phyloP scores from a whole-genome alignment of 2,113 vertebrate species.

The Malurus melanocephalus region DNA sequence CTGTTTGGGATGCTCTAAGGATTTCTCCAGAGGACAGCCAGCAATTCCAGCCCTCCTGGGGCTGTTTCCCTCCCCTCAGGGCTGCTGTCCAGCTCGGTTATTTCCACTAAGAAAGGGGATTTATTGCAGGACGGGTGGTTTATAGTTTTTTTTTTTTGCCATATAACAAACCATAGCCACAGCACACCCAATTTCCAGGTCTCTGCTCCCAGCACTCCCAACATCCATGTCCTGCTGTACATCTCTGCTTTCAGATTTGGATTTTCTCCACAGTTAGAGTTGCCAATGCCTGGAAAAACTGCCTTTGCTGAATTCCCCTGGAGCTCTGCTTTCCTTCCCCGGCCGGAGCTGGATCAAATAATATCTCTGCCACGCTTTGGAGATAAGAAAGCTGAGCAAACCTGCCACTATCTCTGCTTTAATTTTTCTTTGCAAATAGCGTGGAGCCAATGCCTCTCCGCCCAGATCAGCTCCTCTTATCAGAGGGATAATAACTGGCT shows the following conservation, averaged over 20 bases:
- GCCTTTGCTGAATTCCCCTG: not conserved
- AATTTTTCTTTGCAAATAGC: constrained; percentile 43
- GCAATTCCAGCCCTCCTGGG: not conserved
- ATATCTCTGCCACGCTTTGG: not conserved
- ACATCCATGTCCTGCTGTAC: accelerated
- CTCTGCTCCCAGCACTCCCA: not conserved
- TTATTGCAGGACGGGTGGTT: accelerated
- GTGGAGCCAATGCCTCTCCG: not conserved
- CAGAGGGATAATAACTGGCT: constrained; percentile 46
- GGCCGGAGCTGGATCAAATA: not conserved
- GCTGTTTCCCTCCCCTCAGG: not conserved
- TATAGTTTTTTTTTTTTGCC: not conserved
- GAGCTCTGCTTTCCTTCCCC: not conserved
- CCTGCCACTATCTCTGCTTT: constrained; percentile 3
- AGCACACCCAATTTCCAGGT: not conserved
- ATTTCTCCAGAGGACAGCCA: not conserved
- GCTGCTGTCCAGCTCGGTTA: not conserved
- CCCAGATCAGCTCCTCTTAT: constrained; percentile 37
- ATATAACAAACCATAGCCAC: accelerated
- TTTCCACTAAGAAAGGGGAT: not conserved
- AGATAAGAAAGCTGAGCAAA: constrained; percentile 42
- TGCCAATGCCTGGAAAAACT: not conserved
- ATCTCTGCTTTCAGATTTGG: not conserved
- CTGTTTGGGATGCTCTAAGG: not conserved
- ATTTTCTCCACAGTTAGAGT: not conserved